Conservation (phyloP, 2,113 vertebrate species). For the Paraplagusia blochii region DNA sequence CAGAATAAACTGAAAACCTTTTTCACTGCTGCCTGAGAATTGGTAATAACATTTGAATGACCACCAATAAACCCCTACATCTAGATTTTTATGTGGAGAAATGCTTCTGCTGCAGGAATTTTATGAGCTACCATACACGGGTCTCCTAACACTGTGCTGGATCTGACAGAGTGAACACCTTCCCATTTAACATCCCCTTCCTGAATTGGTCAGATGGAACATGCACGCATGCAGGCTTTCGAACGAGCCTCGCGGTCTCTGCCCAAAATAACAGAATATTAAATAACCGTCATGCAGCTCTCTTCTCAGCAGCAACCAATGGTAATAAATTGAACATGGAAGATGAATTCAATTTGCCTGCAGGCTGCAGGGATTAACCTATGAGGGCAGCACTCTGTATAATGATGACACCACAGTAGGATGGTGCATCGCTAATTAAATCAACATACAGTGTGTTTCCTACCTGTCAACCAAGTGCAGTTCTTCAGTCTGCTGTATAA, state of each 20-base stretch:
- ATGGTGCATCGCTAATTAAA: constrained; percentile 52
- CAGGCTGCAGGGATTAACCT: constrained; percentile 30
- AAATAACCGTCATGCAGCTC: constrained; percentile 28
- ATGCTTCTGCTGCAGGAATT: background rate
- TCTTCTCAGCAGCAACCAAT: constrained; percentile 22
- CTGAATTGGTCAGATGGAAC: constrained; percentile 14
- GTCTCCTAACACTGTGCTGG: background rate
- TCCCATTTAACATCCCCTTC: constrained; percentile 25
- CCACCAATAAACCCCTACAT: background rate
- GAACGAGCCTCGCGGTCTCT: constrained; percentile 19
- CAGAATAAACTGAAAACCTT: constrained; percentile 9
- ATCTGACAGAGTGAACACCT: constrained; percentile 12
- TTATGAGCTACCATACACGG: background rate
- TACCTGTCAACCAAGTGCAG: constrained; percentile 13
- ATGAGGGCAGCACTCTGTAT: constrained; percentile 22
- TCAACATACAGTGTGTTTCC: constrained; percentile 1
- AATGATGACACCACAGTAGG: constrained; percentile 34
- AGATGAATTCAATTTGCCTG: constrained; percentile 25
- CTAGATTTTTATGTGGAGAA: background rate
- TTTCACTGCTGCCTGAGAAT: background rate
- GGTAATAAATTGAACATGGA: constrained; percentile 18
- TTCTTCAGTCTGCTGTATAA: background rate
- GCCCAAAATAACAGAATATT: constrained; percentile 43
- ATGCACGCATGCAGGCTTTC: constrained; percentile 13
- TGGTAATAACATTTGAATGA: background rate